Evolutionary conservation across 2,113 vertebrate genomes (phyloP).

Genomic region (Pedionomus torquatus): DNA sequence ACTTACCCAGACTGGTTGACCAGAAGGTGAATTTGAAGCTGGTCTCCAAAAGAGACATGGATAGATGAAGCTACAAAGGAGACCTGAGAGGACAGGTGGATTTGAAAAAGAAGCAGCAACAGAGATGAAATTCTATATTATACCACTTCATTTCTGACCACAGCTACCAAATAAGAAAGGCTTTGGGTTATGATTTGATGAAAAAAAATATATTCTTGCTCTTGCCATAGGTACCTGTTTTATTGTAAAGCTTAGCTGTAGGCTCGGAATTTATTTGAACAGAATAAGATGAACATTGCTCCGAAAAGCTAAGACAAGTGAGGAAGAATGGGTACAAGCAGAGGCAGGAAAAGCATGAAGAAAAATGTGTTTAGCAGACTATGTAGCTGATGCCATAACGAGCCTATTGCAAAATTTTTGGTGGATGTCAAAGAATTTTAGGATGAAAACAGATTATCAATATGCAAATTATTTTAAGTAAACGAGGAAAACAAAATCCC

Average conservation of each 20-base stretch:
- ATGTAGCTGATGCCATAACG: not conserved
- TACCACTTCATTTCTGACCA: not conserved
- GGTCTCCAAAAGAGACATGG: not conserved
- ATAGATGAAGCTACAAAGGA: not conserved
- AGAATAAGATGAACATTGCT: not conserved
- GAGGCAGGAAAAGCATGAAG: not conserved
- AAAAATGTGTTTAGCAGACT: not conserved
- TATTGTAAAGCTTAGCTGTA: not conserved
- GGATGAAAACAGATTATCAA: not conserved
- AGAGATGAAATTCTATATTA: not conserved
- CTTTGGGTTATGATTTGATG: not conserved
- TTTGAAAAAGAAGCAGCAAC: not conserved
- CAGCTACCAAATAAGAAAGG: not conserved
- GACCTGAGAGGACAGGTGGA: not conserved
- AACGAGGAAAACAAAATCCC: not conserved
- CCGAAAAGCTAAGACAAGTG: not conserved
- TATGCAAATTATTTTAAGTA: not conserved
- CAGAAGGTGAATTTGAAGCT: not conserved
- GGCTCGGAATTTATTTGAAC: not conserved
- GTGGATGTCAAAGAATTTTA: not conserved
- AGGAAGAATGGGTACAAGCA: not conserved
- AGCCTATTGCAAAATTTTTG: not conserved
- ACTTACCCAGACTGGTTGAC: not conserved
- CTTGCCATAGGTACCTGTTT: not conserved
- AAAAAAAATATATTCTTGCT: not conserved